A percentile compares a stretch with the other conserved stretches of the same genome.
phyloP scores from a whole-genome alignment of 2,888 invertebrate genomes.

The Phanerotoma sp. region DNA sequence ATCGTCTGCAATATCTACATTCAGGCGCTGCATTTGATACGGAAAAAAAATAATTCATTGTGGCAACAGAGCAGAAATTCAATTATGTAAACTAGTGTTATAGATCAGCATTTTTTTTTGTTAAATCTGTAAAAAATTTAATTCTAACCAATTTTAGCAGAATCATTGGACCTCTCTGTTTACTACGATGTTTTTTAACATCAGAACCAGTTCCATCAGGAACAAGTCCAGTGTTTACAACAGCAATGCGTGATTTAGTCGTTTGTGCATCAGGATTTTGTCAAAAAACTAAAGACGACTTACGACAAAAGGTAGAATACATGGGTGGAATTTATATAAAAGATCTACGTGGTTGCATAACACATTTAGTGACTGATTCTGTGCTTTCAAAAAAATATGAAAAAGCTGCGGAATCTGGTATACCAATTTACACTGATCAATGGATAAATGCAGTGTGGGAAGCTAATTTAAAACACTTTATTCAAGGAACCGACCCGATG shows the following conservation, averaged over 20 bases:
- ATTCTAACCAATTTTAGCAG: conserved; percentile 59
- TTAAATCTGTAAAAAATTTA: conserved; percentile 2
- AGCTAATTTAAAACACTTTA: conserved; percentile 64
- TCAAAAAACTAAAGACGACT: conserved; percentile 61
- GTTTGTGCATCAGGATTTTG: conserved; percentile 66
- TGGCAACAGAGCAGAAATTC: too few relatives aligned
- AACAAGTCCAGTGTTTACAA: conserved; percentile 74
- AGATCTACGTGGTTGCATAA: conserved; percentile 67
- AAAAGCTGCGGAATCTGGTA: conserved; percentile 68
- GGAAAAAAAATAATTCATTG: too few relatives aligned
- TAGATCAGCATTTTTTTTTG: too few relatives aligned
- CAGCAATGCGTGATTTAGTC: conserved; percentile 75
- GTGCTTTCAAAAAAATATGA: conserved; percentile 77
- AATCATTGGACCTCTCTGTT: conserved; percentile 79
- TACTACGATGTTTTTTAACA: conserved; percentile 72
- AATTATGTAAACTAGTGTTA: too few relatives aligned
- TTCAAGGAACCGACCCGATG: conserved; percentile 65
- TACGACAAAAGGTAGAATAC: conserved; percentile 67
- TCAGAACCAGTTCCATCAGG: conserved; percentile 74
- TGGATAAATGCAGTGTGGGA: conserved; percentile 87
- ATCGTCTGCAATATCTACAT: too few relatives aligned
- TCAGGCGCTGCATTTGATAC: too few relatives aligned
- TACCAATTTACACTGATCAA: conserved; percentile 71
- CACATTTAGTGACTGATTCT: conserved; percentile 79
- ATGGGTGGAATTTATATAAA: conserved; percentile 77